phyloP scores from a whole-genome alignment of 2,888 invertebrate genomes.

The Diarsia brunnea region DNA sequence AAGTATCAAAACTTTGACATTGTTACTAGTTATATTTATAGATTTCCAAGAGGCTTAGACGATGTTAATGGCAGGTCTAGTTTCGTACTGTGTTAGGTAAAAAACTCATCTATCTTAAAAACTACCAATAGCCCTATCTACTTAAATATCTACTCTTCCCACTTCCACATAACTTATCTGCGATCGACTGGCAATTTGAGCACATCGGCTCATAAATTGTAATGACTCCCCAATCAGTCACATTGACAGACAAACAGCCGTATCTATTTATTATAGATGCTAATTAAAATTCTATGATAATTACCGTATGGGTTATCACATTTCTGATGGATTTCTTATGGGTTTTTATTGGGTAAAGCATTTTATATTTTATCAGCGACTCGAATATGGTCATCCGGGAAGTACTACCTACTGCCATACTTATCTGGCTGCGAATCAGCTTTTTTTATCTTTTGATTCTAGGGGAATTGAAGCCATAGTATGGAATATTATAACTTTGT shows the following conservation, averaged over 20 bases:
- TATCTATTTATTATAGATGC: constrained; percentile 61
- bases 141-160: constrained; percentile 33
- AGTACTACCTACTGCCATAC: neutral
- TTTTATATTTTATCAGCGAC: constrained; percentile 16
- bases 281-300: constrained; percentile 67
- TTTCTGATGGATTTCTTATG: constrained; percentile 55
- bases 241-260: constrained; percentile 70
- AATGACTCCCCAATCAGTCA: constrained; percentile 75
- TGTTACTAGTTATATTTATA: neutral
- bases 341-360: neutral
- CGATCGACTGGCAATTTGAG: constrained; percentile 77
- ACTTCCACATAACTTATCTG: constrained; percentile 68
- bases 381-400: neutral
- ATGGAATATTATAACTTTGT: neutral
- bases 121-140: neutral
- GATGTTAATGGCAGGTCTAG: neutral
- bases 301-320: constrained; percentile 53
- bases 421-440: neutral
- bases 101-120: neutral
- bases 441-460: neutral
- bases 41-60: neutral
- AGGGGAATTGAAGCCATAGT: neutral
- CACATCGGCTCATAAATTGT: constrained; percentile 77
- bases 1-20: neutral
- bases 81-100: neutral